phyloP scores from a whole-genome alignment of 2,888 invertebrate genomes.

The Drosophila flavopinicola region DNA sequence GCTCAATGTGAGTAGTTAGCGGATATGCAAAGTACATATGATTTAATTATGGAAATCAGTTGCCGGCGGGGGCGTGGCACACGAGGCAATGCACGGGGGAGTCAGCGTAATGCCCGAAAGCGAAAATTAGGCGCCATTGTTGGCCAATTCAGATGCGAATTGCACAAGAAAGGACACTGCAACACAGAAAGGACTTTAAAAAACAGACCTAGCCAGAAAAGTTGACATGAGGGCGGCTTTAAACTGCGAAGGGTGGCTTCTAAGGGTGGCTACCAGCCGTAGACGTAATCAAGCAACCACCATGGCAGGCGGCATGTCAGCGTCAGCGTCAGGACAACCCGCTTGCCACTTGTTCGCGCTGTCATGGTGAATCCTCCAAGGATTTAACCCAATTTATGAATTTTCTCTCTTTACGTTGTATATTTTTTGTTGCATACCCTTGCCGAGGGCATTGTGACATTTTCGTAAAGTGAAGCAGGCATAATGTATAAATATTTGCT shows the following conservation, averaged over 20 bases:
- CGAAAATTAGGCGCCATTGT: slow-evolving; percentile 73
- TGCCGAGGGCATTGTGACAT: background rate
- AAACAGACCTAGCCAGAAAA: slow-evolving; percentile 2
- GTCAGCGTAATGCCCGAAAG: slow-evolving; percentile 44
- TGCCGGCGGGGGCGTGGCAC: slow-evolving; percentile 41
- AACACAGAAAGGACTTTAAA: slow-evolving; percentile 24
- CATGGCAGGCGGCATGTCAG: slow-evolving; percentile 51
- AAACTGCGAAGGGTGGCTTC: slow-evolving; percentile 34
- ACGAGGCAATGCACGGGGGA: slow-evolving; percentile 62
- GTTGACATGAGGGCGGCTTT: slow-evolving; percentile 40
- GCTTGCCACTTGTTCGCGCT: slow-evolving; percentile 77
- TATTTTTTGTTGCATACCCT: slow-evolving; percentile 17
- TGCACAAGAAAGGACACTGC: slow-evolving; percentile 25
- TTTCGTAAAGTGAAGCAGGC: background rate
- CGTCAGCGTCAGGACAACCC: slow-evolving; percentile 57
- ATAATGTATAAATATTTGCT: too few relatives aligned
- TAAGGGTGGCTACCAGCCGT: slow-evolving; percentile 43
- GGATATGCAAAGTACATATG: slow-evolving; percentile 75
- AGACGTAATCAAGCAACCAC: slow-evolving; percentile 51
- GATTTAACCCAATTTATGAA: slow-evolving; percentile 82
- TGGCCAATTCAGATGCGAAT: slow-evolving; percentile 58
- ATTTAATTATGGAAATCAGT: slow-evolving; percentile 71
- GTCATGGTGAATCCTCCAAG: slow-evolving; percentile 81
- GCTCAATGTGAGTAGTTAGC: slow-evolving; percentile 65
- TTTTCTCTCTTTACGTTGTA: slow-evolving; percentile 33